These are phyloP conservation scores for Paragorgia papillata DNA, from an alignment of 92 coral and sea anemone species.

Conservation along the genomic window DNA sequence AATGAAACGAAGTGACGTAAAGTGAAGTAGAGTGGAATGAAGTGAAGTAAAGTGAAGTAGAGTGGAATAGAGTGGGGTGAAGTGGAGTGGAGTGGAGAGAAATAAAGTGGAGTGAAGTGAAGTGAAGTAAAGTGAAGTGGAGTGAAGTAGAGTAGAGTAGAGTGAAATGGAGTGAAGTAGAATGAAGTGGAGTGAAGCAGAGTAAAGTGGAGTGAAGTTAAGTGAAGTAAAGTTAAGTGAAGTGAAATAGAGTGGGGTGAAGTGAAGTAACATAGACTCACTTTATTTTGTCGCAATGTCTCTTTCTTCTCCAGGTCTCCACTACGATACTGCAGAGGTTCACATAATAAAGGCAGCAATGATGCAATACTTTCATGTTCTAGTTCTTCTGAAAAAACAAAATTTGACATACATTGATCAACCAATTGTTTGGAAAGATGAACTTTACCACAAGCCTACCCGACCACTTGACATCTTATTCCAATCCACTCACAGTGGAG, in stretches of 20 bases:
- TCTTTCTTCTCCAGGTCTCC: slow-evolving; percentile 46
- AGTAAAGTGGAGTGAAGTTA: neutral
- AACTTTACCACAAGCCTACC: too few relatives aligned
- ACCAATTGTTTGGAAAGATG: too few relatives aligned
- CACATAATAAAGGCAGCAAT: slow-evolving; percentile 84
- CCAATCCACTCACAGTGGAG: too few relatives aligned
- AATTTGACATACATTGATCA: too few relatives aligned
- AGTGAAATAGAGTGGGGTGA: neutral
- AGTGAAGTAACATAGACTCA: neutral
- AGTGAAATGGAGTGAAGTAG: neutral
- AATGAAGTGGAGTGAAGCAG: neutral
- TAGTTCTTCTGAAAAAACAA: slow-evolving; percentile 4
- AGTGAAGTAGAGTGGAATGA: neutral
- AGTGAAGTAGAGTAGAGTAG: neutral
- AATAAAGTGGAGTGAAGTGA: neutral
- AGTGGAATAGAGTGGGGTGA: too few relatives aligned
- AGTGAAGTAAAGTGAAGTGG: neutral
- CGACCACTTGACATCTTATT: too few relatives aligned
- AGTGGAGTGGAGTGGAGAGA: too few relatives aligned
- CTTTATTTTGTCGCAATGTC: slow-evolving; percentile 12
- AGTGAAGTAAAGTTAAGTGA: neutral
- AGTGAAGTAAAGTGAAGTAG: slow-evolving; percentile 5
- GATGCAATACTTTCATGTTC: neutral
- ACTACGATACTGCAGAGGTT: slow-evolving; percentile 78
- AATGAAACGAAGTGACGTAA: neutral